A percentile compares a stretch with the other conserved stretches of the same genome.
phyloP scores from a whole-genome alignment of 2,797 vertebrate species.

The Gambusia yucatana region DNA sequence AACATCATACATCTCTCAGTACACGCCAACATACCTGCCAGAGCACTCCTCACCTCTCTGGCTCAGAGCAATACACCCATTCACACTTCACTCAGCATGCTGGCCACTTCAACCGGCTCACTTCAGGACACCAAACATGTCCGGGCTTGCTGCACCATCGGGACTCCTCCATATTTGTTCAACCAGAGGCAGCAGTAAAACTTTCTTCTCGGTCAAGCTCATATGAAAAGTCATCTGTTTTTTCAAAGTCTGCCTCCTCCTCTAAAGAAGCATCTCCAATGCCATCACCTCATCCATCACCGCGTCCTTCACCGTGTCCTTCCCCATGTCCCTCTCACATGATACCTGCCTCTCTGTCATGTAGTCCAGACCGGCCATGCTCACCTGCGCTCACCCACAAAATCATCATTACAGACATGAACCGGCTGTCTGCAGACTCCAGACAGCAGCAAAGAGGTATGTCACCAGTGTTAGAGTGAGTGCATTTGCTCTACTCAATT shows the following conservation, averaged over 20 bases:
- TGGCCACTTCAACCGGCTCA: constrained; percentile 18
- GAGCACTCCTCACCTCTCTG: constrained; percentile 39
- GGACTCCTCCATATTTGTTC: constrained; percentile 43
- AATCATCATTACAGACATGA: constrained; percentile 84
- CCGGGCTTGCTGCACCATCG: constrained; percentile 52
- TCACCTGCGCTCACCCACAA: constrained; percentile 77
- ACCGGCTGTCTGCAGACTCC: constrained; percentile 87
- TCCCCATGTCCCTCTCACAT: constrained; percentile 68
- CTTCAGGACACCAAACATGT: constrained; percentile 63
- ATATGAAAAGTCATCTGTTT: constrained; percentile 83
- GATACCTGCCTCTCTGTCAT: constrained; percentile 59
- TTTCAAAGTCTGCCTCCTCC: constrained; percentile 70
- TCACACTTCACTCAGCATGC: constrained; percentile 29
- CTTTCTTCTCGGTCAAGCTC: constrained; percentile 84
- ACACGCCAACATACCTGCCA: constrained; percentile 57
- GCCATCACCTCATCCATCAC: constrained; percentile 59
- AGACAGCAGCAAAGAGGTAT: constrained; percentile 89
- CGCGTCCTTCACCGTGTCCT: constrained; percentile 75
- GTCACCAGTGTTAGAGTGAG: not conserved
- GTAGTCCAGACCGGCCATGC: constrained; percentile 63
- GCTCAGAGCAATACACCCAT: constrained; percentile 36
- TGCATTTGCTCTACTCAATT: not conserved
- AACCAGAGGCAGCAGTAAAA: constrained; percentile 71
- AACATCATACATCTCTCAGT: constrained; percentile 52
- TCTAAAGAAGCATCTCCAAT: constrained; percentile 62